Base-by-base conservation (phyloP, 2,888 invertebrate genomes). In the Apocheima hispidaria region DNA sequence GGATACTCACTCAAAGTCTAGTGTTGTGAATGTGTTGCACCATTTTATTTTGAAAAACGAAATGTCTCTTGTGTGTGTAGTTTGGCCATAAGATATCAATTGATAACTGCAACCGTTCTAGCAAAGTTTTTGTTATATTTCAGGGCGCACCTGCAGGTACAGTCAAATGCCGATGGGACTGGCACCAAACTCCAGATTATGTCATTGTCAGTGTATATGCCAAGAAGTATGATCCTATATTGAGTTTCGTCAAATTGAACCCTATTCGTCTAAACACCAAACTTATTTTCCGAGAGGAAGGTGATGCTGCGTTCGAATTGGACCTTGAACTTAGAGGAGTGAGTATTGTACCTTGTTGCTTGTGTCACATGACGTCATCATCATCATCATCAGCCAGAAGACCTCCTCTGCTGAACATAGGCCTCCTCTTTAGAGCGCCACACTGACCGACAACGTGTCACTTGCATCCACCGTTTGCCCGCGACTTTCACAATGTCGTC, bases 191-290 rank as follows among this genome's bases (percentile, higher is more conserved):
- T 0, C 95, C 95, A 0, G 94, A 95, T 0, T 94, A 95, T 82
- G 96, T 99, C 0, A 96, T 97, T 62, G 94, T 99, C 49, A 96
- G 98, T 35, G 94, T 99, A 43, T 99, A 97, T 88, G 97, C 97
- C 0, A 99, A 99, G 91, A 95, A 97, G 72, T 97, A 98, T 79
- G 95, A 97, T 72, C 98, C 98, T 9, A 93, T 94, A 16, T 83
- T 94, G 60, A 97, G 97, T 63, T 89, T 82, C 55, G 93, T 99
- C 1, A 95, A 97, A 89, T 88, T 97, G 20, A 99, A 98, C 88
- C 97, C 97, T 12, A 95, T 99, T 44, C 94, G 96, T 26, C 90
- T 98, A 36, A 94, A 95, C 68, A 94, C 96, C 1, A 93, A 95
- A 76, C 84, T 99, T 44, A 93, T 95, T 36, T 98, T 98, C 79